Base-by-base conservation (phyloP, 1,140 invertebrate genomes). In the Pararge aegeria region DNA sequence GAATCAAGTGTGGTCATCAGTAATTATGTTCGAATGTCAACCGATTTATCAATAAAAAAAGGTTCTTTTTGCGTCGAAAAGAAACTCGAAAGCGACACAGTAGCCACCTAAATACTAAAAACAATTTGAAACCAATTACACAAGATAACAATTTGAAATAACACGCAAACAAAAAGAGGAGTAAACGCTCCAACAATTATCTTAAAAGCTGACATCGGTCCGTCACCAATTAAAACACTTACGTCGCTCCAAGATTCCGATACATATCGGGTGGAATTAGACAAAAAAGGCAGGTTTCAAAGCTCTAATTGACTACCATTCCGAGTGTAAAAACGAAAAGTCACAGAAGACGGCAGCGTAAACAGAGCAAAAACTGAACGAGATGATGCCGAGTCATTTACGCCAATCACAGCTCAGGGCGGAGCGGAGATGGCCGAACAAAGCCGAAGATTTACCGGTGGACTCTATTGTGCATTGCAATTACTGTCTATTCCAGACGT, bases 311-410 rank as follows among this genome's bases (percentile, higher is more conserved):
- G 58, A 60, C 50, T 40, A 69, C 73, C 65, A 24, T 24, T 2
- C 24, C 60, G 42, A 49, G 46, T 54, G 51, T 49, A 56, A 66
- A 61, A 68, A 75, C 59, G 59, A 63, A 70, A 78, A 68, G 62
- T 50, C 57, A 70, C 64, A 67, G 66, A 75, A 73, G 79, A 62
- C 70, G 80, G 71, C 76, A 75, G 59, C 30, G 75, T 83, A 81
- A 83, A 81, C 77, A 78, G 78, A 83, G 73, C 75, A 85, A 87
- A 83, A 85, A 82, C 73, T 61, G 79, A 84, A 81, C 80, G 75
- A 79, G 75, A 83, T 79, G 80, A 84, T 79, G 78, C 71, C 77
- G 80, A 83, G 80, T 80, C 82, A 78, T 79, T 85, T 83, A 84
- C 82, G 78, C 74, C 78, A 82, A 82, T 80, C 76, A 73, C 66